Base-by-base conservation (phyloP, 2,888 invertebrate genomes). In the Monoplex corrugatus region DNA sequence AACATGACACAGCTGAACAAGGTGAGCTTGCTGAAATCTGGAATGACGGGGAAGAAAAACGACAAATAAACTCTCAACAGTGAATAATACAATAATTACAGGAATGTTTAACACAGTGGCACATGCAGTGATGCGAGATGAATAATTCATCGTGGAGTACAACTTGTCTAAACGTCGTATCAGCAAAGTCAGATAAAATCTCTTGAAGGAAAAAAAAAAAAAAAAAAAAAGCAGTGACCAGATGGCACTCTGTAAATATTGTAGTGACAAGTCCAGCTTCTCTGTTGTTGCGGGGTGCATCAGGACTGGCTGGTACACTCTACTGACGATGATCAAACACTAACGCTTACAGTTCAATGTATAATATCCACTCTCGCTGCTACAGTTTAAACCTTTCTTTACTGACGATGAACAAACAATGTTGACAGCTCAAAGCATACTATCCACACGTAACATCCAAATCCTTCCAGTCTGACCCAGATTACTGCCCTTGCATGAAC, bases 201-300 rank as follows among this genome's bases (percentile, higher is more conserved):
- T 3, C 5, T 68, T 8, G 28, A 78, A 16, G 13, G 10, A 78
- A 68, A 16, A 10, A 72, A 32, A 72, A 72, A n/a, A n/a, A 32
- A 32, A 57, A 10, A 57, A 80, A 28, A 32, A 3, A 43, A 2
- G 13, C 40, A 43, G 50, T 84, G 84, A 84, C 84, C 84, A 84
- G 84, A 84, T 84, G 84, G 84, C 84, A 84, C 84, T 84, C 84
- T 32, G 38, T 84, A 38, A 84, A 45, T 84, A 84, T 35, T 32
- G 0, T 19, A 32, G 45, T 45, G 32, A 44, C 32, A 32, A 45
- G 19, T 83, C 19, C 16, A 38, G 16, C 43, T 32, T 8, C 32
- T 16, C 45, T 32, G 32, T 72, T 72, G 10, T 16, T 43, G 43
- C n/a, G 43, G 8, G 10, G n/a, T 5, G 32, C 45, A n/a, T 32